Base-by-base conservation (phyloP, 1,140 invertebrate species). In the Bombus vancouverensis region DNA sequence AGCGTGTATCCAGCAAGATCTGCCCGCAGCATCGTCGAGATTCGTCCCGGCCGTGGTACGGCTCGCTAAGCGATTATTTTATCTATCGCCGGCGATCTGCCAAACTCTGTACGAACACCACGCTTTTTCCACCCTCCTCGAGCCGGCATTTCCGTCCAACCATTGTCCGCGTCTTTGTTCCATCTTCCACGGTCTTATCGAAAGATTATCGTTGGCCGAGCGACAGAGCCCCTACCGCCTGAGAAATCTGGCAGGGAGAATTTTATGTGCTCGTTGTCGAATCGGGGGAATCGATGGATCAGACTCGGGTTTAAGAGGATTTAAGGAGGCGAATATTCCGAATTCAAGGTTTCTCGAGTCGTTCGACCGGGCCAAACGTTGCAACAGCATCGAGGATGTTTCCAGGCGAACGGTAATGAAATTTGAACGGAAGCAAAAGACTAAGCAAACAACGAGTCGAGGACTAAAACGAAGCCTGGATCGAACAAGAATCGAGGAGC, bases 41-140 rank as follows among this genome's bases (percentile, higher is more conserved):
- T 90, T 89, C 88, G 88, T 81, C 81, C 28, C 25, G 71, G 87
- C 89, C 79, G 88, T 92, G 89, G 85, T 89, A 78, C 84, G 89
- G 83, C 75, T 87, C 88, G 91, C 91, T 93, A 92, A 94, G 91
- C 93, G 94, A 94, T 94, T 94, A 94, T 94, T 94, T 94, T 93
- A 94, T 94, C 94, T 84, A 57, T 71, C 72, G 68, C 77, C 79
- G 93, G 93, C 94, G 91, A 94, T 94, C 94, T 93, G 93, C 93
- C 94, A 94, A 91, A 90, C 85, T 66, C 85, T 81, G 76, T 85
- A 89, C 86, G 87, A 88, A 83, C 74, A 28, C 66, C 53, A 62
- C 81, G 47, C 73, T 83, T 44, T 72, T 59, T 53, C 80, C n/a
- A 32, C 59, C 42, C 39, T 68, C 3, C 18, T 8, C 34, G 34